Evolutionary conservation across 2,888 invertebrate species (phyloP).

Genomic region (Caenorhabditis parvicauda): DNA sequence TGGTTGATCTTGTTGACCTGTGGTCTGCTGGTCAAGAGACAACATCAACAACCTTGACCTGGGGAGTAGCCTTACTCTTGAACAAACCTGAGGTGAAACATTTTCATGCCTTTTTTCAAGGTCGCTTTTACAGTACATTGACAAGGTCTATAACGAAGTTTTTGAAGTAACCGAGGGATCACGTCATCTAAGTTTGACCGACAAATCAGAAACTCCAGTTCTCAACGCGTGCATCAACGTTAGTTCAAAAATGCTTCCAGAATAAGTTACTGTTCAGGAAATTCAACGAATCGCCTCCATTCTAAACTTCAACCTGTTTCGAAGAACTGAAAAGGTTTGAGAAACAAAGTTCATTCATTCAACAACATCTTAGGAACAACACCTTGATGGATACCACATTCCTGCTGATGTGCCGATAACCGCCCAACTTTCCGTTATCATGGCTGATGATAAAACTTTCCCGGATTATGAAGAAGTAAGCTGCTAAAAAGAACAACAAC

Average conservation of each 20-base stretch:
- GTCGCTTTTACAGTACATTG: conserved; percentile 6
- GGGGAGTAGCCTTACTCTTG: conserved; percentile 24
- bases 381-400: conserved; percentile 21
- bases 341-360: too few species aligned
- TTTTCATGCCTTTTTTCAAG: not conserved
- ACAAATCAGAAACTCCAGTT: conserved; percentile 13
- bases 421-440: conserved; percentile 28
- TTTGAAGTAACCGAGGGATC: conserved; percentile 16
- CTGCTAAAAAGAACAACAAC: not conserved
- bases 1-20: conserved; percentile 27
- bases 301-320: conserved; percentile 27
- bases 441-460: conserved; percentile 23
- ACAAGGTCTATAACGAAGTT: conserved; percentile 17
- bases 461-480: conserved; percentile 6
- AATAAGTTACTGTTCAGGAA: conserved; percentile 12
- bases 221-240: conserved; percentile 7
- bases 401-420: conserved; percentile 13
- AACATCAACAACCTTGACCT: conserved; percentile 25
- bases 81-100: conserved; percentile 24
- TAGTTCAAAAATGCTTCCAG: not conserved
- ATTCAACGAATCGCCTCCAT: conserved; percentile 34
- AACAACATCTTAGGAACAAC: not conserved
- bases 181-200: conserved; percentile 3
- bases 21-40: conserved; percentile 45
- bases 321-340: too few species aligned